A percentile compares a stretch with the other conserved stretches of the same genome.
phyloP scores from a whole-genome alignment of 2,113 vertebrate genomes.

The Heterotis niloticus region DNA sequence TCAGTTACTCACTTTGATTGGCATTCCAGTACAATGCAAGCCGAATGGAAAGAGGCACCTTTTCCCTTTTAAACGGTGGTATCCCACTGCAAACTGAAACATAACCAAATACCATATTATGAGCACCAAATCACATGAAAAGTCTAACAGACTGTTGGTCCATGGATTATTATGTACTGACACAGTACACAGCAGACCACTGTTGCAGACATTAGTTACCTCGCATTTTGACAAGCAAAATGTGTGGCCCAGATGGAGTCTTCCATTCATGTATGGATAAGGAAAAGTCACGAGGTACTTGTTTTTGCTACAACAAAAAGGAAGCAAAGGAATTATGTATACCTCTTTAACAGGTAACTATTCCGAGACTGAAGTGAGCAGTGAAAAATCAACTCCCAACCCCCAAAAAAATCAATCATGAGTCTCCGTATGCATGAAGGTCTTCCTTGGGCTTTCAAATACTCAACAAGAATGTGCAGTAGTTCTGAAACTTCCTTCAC shows the following conservation, averaged over 20 bases:
- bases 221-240: slow-evolving; percentile 97
- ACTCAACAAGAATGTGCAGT: no score
- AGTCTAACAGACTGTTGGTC: not conserved
- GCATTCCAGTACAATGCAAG: slow-evolving; percentile 97
- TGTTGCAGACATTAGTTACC: slow-evolving; percentile 60
- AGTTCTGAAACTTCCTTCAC: no score
- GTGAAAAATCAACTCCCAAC: no score
- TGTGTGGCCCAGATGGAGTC: slow-evolving; percentile 90
- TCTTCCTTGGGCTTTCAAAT: no score
- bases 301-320: slow-evolving; percentile 63
- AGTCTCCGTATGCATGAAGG: no score
- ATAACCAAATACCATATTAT: not conserved
- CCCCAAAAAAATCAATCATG: no score
- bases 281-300: slow-evolving; percentile 93
- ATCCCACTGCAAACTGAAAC: slow-evolving; percentile 80
- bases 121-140: not conserved
- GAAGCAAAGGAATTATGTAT: not conserved
- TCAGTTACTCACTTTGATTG: slow-evolving; percentile 81
- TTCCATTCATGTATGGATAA: slow-evolving; percentile 97
- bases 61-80: slow-evolving; percentile 87
- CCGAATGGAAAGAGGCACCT: slow-evolving; percentile 91
- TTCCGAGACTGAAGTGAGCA: no score
- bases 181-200: not conserved
- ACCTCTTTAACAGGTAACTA: no score
- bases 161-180: no score